phyloP scores from a whole-genome alignment of 2,888 invertebrate genomes.

The Baronia brevicornis region DNA sequence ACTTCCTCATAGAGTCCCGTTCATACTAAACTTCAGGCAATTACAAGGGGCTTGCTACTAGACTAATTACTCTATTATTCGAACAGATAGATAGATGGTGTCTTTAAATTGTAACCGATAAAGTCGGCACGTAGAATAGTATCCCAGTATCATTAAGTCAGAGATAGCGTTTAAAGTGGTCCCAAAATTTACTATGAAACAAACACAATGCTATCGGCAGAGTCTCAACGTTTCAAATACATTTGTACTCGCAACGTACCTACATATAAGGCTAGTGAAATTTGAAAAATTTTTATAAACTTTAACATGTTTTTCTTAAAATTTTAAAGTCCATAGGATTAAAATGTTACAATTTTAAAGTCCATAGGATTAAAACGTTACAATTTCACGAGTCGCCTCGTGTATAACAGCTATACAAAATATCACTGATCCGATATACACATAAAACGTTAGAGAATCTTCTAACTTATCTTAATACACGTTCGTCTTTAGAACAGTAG shows the following conservation, averaged over 20 bases:
- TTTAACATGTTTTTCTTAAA: conserved; percentile 29
- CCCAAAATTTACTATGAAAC: conserved; percentile 73
- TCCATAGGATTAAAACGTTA: conserved; percentile 43
- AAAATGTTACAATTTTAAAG: conserved; percentile 39
- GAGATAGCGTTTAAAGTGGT: conserved; percentile 56
- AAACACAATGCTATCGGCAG: conserved; percentile 50
- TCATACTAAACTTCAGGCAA: conserved; percentile 61
- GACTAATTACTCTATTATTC: conserved; percentile 18
- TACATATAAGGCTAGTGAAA: conserved; percentile 55
- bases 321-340: conserved; percentile 40
- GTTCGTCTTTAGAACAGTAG: conserved; percentile 48
- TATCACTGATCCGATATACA: conserved; percentile 67
- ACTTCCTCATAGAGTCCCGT: conserved; percentile 43
- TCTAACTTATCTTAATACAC: conserved; percentile 57
- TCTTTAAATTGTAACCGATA: background rate
- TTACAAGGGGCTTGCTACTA: conserved; percentile 17
- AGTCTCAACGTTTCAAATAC: conserved; percentile 9
- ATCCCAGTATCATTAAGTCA: conserved; percentile 31
- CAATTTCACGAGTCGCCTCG: conserved; percentile 18
- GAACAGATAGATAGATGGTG: background rate
- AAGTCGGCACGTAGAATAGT: conserved; percentile 29
- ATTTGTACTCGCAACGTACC: conserved; percentile 39
- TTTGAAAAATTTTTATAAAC: conserved; percentile 26
- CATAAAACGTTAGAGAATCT: conserved; percentile 41
- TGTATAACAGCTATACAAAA: conserved; percentile 61